These are phyloP conservation scores for Nothocercus nigrocapillus DNA, from an alignment of 2,113 vertebrate species.

Conservation along the genomic window DNA sequence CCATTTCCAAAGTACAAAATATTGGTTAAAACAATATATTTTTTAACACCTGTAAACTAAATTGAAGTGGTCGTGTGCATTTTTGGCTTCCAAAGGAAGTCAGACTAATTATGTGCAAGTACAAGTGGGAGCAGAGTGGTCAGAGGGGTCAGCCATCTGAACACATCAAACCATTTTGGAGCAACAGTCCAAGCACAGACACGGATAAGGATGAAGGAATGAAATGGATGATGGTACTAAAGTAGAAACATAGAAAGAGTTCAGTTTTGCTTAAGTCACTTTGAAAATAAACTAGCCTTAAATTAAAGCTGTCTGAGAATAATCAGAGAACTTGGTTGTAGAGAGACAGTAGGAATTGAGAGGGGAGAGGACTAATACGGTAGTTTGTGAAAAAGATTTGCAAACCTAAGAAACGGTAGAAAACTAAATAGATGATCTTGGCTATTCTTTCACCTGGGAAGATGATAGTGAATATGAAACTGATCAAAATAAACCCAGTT, in stretches of 20 bases:
- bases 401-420: neutral
- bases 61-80: neutral
- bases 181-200: neutral
- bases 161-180: neutral
- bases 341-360: neutral
- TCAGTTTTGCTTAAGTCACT: neutral
- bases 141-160: neutral
- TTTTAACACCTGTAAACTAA: neutral
- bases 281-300: neutral
- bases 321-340: neutral
- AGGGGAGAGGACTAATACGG: neutral
- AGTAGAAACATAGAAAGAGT: conserved; percentile 21
- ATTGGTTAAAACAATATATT: conserved; percentile 17
- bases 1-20: conserved; percentile 30
- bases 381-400: neutral
- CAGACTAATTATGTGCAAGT: neutral
- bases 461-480: neutral
- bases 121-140: neutral
- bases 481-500: neutral
- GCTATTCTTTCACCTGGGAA: neutral
- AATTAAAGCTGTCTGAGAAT: neutral
- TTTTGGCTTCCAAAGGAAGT: neutral
- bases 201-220: neutral
- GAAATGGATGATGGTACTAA: neutral
- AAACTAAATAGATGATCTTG: neutral